Evolutionary conservation across 2,113 vertebrate species (phyloP).

Genomic region (Prunella fulvescens): DNA sequence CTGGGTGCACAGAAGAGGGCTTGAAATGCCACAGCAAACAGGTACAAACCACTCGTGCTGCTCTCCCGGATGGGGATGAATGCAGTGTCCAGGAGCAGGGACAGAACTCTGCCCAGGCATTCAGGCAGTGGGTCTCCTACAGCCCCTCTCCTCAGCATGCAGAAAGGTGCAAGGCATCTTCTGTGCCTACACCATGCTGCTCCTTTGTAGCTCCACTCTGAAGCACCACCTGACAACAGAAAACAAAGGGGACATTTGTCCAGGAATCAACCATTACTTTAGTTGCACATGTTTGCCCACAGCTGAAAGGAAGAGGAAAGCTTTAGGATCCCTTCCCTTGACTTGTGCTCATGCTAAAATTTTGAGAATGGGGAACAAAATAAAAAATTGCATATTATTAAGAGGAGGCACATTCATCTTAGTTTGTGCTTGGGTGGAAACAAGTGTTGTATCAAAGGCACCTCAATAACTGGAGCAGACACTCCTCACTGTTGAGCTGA

Average conservation of each 20-base stretch:
- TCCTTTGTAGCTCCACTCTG: not conserved
- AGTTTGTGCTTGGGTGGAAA: not conserved
- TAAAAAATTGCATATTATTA: not conserved
- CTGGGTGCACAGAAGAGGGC: not conserved
- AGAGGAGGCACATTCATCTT: not conserved
- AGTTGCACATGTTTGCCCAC: not conserved
- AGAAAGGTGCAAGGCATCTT: not conserved
- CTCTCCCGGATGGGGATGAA: not conserved
- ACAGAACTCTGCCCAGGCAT: too few relatives aligned
- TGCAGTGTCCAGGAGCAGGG: too few relatives aligned
- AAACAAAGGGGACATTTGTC: not conserved
- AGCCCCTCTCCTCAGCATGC: not conserved
- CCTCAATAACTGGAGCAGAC: not conserved
- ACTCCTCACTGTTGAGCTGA: not conserved
- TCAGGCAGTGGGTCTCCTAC: not conserved
- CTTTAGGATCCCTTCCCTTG: not conserved
- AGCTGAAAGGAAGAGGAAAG: not conserved
- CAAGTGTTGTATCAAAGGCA: not conserved
- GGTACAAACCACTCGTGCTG: not conserved
- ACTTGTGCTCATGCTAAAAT: not conserved
- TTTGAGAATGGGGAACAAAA: not conserved
- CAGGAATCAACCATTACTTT: not conserved
- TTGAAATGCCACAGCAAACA: not conserved
- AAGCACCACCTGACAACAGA: not conserved
- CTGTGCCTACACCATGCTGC: not conserved